Base-by-base conservation (phyloP, 92 coral and sea anemone genomes). In the Palythoa caribaeorum region DNA sequence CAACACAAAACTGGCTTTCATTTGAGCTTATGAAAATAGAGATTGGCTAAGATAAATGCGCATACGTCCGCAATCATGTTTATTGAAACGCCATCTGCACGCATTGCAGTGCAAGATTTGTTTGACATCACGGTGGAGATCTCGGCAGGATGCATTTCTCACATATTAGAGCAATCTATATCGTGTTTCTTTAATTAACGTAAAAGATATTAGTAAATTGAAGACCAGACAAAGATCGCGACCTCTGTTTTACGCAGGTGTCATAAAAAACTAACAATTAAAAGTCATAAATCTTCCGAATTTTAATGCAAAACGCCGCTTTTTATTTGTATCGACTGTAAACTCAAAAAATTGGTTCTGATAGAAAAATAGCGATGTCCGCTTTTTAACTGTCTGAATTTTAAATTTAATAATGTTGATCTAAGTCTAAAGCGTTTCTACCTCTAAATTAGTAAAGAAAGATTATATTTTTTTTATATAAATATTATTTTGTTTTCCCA, bases 221-320 rank as follows among this genome's bases (percentile, higher is more conserved):
- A 52, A 28, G 20, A 44, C 35, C 60, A 77, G 48, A 14, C 47
- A 52, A 54, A 55, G 83, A 51, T 77, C 83, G 53, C 44, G 83
- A 77, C 83, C 83, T 38, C 68, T 21, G 53, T 77, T 15, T 12
- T 53, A 21, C 35, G 21, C 68, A 77, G 69, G 12, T 53, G 68
- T 77, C 35, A 53, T 77, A 68, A 47, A 28, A 77, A 77, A 37
- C 68, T 19, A 47, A 28, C 65, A 77, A 77, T 77, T 68, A 77
- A 35, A 63, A 21, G 44, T 57, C 83, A 16, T 16, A 77, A 77
- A 36, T 55, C 9, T 77, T 54, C 1, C 39, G 4, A 77, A 35
- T 77, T 77, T 28, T 21, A 20, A 12, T n/a, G 15, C 68, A 28
- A 15, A 1, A 20, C 7, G 19, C 83, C 68, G 66, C 38, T 57